Conservation (phyloP, 2,113 vertebrate species). For the Planiliza haematocheilus region DNA sequence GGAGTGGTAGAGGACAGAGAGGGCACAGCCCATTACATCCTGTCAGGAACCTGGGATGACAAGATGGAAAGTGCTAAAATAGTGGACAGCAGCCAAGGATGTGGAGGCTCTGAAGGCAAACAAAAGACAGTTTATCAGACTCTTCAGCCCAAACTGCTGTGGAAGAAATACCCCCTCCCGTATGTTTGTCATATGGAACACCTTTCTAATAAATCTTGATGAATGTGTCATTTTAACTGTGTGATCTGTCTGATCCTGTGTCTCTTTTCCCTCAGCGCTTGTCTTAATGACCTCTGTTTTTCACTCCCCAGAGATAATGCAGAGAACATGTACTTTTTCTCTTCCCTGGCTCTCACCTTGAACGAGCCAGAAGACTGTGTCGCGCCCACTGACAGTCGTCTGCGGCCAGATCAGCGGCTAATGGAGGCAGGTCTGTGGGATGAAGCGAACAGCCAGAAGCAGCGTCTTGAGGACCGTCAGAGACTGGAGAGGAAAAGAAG, state of each 20-base stretch:
- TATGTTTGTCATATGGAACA: constrained; percentile 67
- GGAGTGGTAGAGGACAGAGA: constrained; percentile 90
- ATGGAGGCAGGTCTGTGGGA: constrained; percentile 97
- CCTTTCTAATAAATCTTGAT: background rate
- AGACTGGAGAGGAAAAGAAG: constrained; percentile 86
- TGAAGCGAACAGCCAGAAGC: constrained; percentile 92
- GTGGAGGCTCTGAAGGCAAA: constrained; percentile 88
- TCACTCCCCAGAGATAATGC: constrained; percentile 87
- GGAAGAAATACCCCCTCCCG: constrained; percentile 97
- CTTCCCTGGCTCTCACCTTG: constrained; percentile 92
- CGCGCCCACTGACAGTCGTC: constrained; percentile 92
- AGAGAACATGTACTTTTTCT: constrained; percentile 97
- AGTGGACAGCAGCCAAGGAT: constrained; percentile 89
- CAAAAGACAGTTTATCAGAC: constrained; percentile 97
- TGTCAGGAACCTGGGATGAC: constrained; percentile 96
- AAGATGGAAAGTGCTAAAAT: constrained; percentile 95
- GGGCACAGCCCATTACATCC: constrained; percentile 89
- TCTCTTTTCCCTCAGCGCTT: background rate
- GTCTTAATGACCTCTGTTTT: background rate
- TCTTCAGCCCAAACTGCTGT: constrained; percentile 89
- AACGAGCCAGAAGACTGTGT: constrained; percentile 89
- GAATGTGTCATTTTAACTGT: background rate
- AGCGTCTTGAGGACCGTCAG: constrained; percentile 92
- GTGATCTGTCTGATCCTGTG: background rate
- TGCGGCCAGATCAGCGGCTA: constrained; percentile 92